Evolutionary conservation across 2,797 vertebrate species (phyloP).

Genomic region (Phalloptychus januarius): DNA sequence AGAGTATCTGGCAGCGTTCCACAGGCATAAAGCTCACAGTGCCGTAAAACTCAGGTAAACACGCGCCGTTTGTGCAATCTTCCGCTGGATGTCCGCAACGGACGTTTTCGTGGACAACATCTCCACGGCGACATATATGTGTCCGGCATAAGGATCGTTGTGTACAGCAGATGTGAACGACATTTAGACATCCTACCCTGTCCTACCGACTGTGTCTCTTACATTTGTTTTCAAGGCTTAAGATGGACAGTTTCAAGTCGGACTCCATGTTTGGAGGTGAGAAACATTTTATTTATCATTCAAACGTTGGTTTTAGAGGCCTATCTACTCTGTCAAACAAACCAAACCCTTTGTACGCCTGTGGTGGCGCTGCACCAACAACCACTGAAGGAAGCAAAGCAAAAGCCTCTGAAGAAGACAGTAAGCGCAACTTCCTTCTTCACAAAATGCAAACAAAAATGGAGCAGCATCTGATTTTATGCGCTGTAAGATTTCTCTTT

Average conservation of each 20-base stretch:
- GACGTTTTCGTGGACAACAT: not conserved
- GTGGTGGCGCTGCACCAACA: no score
- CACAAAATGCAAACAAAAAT: no score
- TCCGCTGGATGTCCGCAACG: not conserved
- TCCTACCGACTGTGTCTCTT: not conserved
- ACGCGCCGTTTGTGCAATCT: constrained; percentile 31
- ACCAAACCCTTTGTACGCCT: not conserved
- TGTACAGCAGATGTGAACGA: not conserved
- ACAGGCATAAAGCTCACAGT: constrained; percentile 22
- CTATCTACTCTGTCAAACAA: not conserved
- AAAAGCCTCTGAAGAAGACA: no score
- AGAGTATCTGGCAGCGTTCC: constrained; percentile 51
- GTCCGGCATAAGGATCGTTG: constrained; percentile 31
- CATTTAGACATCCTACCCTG: not conserved
- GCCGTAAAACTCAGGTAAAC: constrained; percentile 49
- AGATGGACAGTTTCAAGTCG: not conserved
- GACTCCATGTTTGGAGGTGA: not conserved
- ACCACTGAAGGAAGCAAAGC: no score
- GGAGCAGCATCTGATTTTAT: no score
- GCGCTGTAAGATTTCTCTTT: no score
- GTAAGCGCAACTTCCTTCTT: no score
- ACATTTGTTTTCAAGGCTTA: not conserved
- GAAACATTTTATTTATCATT: not conserved
- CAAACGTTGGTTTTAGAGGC: not conserved
- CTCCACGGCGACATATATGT: constrained; percentile 4